These are phyloP conservation scores for Empidonax traillii DNA, from an alignment of 2,113 vertebrate species.

Conservation along the genomic window DNA sequence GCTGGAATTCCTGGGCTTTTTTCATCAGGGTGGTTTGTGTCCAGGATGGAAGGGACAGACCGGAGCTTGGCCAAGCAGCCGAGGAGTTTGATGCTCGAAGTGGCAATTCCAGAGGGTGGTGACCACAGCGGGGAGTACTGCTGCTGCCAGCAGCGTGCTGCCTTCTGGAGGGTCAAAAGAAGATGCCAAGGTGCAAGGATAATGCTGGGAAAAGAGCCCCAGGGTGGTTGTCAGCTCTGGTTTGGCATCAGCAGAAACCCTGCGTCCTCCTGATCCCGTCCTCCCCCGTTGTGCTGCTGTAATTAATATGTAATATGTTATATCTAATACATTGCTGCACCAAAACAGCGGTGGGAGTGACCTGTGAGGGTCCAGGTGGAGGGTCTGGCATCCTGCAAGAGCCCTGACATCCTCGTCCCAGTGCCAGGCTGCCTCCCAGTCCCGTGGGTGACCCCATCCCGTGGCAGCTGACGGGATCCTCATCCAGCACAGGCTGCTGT, in stretches of 20 bases:
- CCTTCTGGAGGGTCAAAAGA: not conserved
- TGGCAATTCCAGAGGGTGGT: not conserved
- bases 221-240: not conserved
- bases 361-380: not conserved
- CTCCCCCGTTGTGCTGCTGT: fast-evolving
- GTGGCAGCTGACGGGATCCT: not conserved
- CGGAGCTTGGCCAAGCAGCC: not conserved
- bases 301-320: not conserved
- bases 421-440: not conserved
- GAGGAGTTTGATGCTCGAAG: fast-evolving
- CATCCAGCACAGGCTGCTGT: not conserved
- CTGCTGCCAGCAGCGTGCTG: fast-evolving
- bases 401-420: fast-evolving
- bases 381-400: not conserved
- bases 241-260: not conserved
- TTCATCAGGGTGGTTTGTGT: not conserved
- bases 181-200: not conserved
- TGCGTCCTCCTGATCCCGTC: not conserved
- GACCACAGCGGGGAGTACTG: fast-evolving
- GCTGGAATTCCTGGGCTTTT: fast-evolving
- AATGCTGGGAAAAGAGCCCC: not conserved
- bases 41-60: not conserved
- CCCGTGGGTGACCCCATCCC: fast-evolving
- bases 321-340: not conserved
- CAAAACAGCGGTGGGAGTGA: fast-evolving